A percentile compares a stretch with the other conserved stretches of the same genome.
Conservation (phyloP, 2,113 vertebrate species). For the Lycaon pictus region DNA sequence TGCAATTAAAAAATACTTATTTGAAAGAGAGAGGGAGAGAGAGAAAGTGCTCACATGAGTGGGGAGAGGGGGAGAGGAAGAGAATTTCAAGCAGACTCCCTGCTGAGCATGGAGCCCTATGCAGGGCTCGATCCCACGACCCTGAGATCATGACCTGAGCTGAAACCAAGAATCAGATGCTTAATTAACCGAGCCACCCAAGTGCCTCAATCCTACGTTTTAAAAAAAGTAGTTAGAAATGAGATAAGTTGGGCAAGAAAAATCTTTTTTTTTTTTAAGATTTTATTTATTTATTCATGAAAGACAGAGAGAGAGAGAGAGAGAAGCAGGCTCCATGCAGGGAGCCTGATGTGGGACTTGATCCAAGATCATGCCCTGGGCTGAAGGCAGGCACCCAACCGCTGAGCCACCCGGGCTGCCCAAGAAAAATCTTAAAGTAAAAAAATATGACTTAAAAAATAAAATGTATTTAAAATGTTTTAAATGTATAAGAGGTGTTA, state of each 20-base stretch:
- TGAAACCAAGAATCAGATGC: not conserved
- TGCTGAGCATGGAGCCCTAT: not conserved
- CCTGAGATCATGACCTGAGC: not conserved
- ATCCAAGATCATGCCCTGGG: too few relatives aligned
- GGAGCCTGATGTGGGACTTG: too few relatives aligned
- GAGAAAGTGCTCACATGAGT: not conserved
- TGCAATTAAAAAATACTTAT: slow-evolving; percentile 3
- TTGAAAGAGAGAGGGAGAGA: not conserved
- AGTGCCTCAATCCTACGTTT: not conserved
- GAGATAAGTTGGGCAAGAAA: not conserved
- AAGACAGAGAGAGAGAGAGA: too few relatives aligned
- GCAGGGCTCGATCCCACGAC: not conserved
- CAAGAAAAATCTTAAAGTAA: not conserved
- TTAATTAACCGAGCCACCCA: not conserved
- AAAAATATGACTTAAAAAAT: not conserved
- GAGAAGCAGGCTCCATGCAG: too few relatives aligned
- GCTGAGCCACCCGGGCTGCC: too few relatives aligned
- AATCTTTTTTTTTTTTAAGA: not conserved
- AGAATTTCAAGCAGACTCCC: not conserved
- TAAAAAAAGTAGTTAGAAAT: not conserved
- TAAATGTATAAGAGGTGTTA: not conserved
- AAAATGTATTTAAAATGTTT: not conserved
- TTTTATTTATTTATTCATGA: too few relatives aligned
- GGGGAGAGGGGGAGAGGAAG: not conserved
- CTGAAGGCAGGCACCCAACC: too few relatives aligned